A percentile compares a stretch with the other conserved stretches of the same genome.
phyloP scores from a whole-genome alignment of 2,888 invertebrate species.

The Sclerodermus sp. region DNA sequence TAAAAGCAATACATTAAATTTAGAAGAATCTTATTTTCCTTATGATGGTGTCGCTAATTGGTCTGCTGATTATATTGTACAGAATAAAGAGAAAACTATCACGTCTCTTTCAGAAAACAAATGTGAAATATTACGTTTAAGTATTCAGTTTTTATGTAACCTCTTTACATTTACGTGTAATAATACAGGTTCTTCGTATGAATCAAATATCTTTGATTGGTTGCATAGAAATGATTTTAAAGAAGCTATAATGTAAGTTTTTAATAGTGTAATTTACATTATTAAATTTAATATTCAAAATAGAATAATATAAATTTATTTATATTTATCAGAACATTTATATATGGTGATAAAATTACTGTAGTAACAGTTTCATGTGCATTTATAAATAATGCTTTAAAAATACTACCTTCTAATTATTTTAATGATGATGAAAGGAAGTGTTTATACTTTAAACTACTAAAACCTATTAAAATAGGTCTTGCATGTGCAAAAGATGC shows the following conservation, averaged over 20 bases:
- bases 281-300: background rate
- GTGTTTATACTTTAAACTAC: constrained; percentile 26
- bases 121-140: constrained; percentile 36
- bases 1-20: constrained; percentile 16
- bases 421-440: constrained; percentile 27
- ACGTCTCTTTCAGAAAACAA: constrained; percentile 24
- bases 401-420: constrained; percentile 24
- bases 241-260: constrained; percentile 38
- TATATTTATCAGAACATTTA: constrained; percentile 32
- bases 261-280: background rate
- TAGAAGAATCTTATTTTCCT: constrained; percentile 36
- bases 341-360: constrained; percentile 21
- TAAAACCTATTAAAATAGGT: constrained; percentile 33
- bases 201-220: constrained; percentile 22
- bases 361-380: constrained; percentile 41
- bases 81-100: constrained; percentile 5
- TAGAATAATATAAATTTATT: background rate
- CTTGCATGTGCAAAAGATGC: constrained; percentile 39
- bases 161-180: constrained; percentile 38
- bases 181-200: constrained; percentile 13
- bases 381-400: constrained; percentile 41
- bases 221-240: constrained; percentile 33
- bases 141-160: constrained; percentile 49
- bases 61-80: constrained; percentile 31
- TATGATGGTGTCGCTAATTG: constrained; percentile 40